Evolutionary conservation across 1,140 invertebrate species (phyloP), one percentile per base, ranked within the genome.

Genomic region (Magallana gigas): DNA sequence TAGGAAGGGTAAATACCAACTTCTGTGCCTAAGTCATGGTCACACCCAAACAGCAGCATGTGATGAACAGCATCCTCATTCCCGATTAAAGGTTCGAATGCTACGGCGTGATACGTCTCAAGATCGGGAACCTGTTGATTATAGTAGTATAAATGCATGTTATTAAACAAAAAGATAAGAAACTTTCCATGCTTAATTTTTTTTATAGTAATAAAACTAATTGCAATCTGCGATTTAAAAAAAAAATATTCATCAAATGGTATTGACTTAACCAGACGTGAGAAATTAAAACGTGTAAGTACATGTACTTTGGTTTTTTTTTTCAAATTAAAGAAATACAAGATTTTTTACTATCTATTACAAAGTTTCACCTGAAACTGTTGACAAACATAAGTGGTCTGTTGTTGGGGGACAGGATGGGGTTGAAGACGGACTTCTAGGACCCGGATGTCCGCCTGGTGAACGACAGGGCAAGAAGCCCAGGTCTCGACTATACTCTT

Each of bases 11-110:
- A 16, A 58, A 57, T 57, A 57, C 48, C 59, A 76, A 89, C 88
- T 82, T 57, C 29, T 57, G 80, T 81, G 8, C 90, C 82, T 0
- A 90, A 18, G 9, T 90, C 68, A 86, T 85, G 85, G 11, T 85
- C 68, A 86, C 92, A 93, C 23, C 91, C 92, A 90, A 92, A 92
- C 29, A 93, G 48, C 4, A 93, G 85, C 80, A 92, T 91, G 71
- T 93, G 92, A 62, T 93, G 92, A 59, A 93, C 86, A 8, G 90
- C 68, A 18, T 88, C 83, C 12, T 64, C 90, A 85, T 93, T 91
- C 84, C 89, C 88, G 14, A 93, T 87, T 4, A 93, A 56, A 64
- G 91, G 91, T 68, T 92, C 88, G 59, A 91, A 90, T 29, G 86
- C 90, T n/a, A 90, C 88, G 36, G 91, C 89, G 68, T 93, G 91